Evolutionary conservation across 2,113 vertebrate species (phyloP), one percentile per base, ranked within the genome.

Genomic region (Pterocles orientalis): DNA sequence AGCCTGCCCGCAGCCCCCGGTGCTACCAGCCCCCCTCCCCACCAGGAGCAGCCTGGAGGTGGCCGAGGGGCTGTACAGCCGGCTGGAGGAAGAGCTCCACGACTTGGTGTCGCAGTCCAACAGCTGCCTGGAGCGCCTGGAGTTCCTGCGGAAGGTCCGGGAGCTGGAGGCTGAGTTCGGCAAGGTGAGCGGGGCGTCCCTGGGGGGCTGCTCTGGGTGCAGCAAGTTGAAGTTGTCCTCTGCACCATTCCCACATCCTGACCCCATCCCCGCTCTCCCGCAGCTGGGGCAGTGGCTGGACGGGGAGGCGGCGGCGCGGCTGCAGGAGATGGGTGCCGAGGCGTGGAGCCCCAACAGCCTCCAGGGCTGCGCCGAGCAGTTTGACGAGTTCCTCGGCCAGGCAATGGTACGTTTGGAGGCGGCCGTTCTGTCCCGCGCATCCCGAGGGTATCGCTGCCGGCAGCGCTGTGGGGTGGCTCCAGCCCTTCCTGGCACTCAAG

Each of bases 81-180:
- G 98, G 41, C 97, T 99, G 94, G 99, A 99, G 26, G 99, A 99
- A 90, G 98, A 98, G 57, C 98, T 99, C 12, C 99, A 99, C 28
- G 91, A 92, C 29, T 96, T 99, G 66, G 99, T 99, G 96, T 99
- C 98, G 48, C 98, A 96, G 3, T 99, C 99, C 79, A 99, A 99
- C 72, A 94, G 98, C 86, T 98, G 98, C 36, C 97, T 99, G 91
- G 98, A 98, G 90, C 98, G 88, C 47, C 97, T 99, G 58, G 98
- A 99, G 77, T 96, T 98, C 91, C 98, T 99, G 14, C 94, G 92
- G 54, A 98, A 96, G 64, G 97, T 99, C 94, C 97, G 93, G 69
- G 97, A 97, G 86, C 97, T 98, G 16, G 98, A 99, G 88, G 97
- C 96, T 0, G 96, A 98, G 90, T 98, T 99, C 70, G 50, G 58